Percentiles rank a stretch among this genome's conserved stretches.
phyloP scores from a whole-genome alignment of 1,140 invertebrate genomes.

The Brachionus koreanus region DNA sequence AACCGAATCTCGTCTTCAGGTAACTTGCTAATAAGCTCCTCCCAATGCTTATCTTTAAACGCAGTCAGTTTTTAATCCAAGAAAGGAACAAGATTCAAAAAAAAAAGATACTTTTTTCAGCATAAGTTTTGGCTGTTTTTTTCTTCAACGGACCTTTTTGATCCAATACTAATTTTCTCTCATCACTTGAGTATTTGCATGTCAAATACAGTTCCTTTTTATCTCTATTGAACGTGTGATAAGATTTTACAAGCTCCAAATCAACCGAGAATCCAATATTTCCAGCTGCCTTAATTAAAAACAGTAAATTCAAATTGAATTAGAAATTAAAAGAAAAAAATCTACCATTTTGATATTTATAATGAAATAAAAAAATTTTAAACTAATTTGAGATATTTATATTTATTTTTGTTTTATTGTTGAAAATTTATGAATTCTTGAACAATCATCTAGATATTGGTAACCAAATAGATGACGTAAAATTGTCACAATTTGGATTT shows the following conservation, averaged over 20 bases:
- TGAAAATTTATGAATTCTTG: neutral
- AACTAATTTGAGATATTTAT: neutral
- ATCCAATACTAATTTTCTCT: constrained; percentile 22
- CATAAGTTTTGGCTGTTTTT: neutral
- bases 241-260: constrained; percentile 15
- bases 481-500: neutral
- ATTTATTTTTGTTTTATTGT: neutral
- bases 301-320: neutral
- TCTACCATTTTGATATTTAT: constrained; percentile 1
- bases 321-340: neutral
- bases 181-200: constrained; percentile 28
- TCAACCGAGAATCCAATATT: constrained; percentile 18
- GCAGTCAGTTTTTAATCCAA: neutral
- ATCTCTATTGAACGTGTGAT: constrained; percentile 34
- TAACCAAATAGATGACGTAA: neutral
- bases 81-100: neutral
- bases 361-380: neutral
- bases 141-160: constrained; percentile 29
- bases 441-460: neutral
- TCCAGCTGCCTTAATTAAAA: neutral
- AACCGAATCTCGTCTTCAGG: constrained; percentile 28
- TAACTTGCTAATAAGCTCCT: constrained; percentile 16
- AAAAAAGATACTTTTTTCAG: constrained; percentile 2
- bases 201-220: constrained; percentile 30
- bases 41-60: constrained; percentile 22